Conservation (phyloP, 2,888 invertebrate species). For the Rhamphomyia laevipes region DNA sequence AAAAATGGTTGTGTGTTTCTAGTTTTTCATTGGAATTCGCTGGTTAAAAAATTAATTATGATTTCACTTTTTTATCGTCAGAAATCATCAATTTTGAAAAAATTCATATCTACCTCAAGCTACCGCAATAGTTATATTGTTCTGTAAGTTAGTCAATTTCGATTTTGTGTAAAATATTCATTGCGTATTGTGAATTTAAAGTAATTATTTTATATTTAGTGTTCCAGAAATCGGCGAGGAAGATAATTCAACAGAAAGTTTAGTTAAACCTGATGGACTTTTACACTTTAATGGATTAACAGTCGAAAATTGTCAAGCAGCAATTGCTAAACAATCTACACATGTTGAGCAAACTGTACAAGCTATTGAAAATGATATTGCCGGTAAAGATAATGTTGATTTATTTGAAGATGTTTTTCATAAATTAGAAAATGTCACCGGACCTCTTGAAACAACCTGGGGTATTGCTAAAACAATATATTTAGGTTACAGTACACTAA, state of each 20-base stretch:
- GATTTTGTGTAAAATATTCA: constrained; percentile 19
- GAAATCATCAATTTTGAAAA: constrained; percentile 1
- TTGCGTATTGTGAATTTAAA: not conserved
- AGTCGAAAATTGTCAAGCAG: constrained; percentile 73
- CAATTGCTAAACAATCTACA: constrained; percentile 69
- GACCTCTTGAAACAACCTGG: constrained; percentile 73
- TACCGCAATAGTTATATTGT: constrained; percentile 48
- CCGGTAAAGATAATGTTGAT: constrained; percentile 38
- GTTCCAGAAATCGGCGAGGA: constrained; percentile 79
- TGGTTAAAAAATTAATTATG: too few relatives aligned
- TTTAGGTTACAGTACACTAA: constrained; percentile 62
- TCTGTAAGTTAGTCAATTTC: constrained; percentile 42
- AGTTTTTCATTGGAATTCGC: too few relatives aligned
- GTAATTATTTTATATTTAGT: constrained; percentile 36
- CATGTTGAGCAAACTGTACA: constrained; percentile 68
- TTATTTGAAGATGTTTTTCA: constrained; percentile 57
- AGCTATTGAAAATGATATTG: constrained; percentile 50
- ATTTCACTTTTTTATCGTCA: too few relatives aligned
- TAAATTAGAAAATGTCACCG: constrained; percentile 60
- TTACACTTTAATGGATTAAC: constrained; percentile 73
- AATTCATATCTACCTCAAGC: constrained; percentile 11
- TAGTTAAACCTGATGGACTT: constrained; percentile 54
- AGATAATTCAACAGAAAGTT: constrained; percentile 58
- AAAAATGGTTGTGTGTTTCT: too few relatives aligned
- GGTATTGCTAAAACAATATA: constrained; percentile 76